Base-by-base conservation (phyloP, 23 tunicate genomes). In the Phallusia fumigata region DNA sequence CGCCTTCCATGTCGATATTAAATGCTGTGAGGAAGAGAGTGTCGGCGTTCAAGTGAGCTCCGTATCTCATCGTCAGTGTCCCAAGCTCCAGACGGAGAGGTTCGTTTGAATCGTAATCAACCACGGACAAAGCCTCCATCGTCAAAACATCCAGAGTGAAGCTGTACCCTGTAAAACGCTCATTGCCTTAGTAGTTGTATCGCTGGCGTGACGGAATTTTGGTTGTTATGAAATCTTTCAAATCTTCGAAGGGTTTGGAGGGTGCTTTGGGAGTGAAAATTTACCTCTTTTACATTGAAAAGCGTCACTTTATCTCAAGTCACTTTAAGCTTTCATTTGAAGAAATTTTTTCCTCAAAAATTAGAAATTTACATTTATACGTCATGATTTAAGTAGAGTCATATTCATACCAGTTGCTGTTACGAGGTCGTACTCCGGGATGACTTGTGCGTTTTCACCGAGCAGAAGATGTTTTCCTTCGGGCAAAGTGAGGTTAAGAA, bases 1-100 rank as follows among this genome's bases (percentile, higher is more conserved):
- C 83, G 8, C 83, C 83, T 53, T 80, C 83, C 74, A 80, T 58
- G 74, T 53, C 64, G 30, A 80, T 53, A n/a, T 50, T 80, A 24
- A 33, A 33, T 22, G 74, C 83, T 26, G 31, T 31, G 35, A 80
- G 19, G 0, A 18, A 28, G 19, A 80, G 35, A 21, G 30, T 30
- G 51, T 80, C 45, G 31, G 65, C 58, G 0, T 32, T 31, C 32
- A 80, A 12, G 35, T 72, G 36, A 26, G 83, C 73, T 22, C 31
- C 33, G 35, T 52, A 80, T 52, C 83, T 80, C 83, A 80, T 53
- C 30, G 47, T 35, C 50, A 64, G 74, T 0, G 40, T 24, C 15
- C 36, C 74, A 21, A 80, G 32, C 31, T 80, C 83, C 36, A 80
- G 18, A 32, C 40, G 51, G 24, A 80, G 47, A 26, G 40, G 74